Percentiles rank a stretch among this genome's conserved stretches.
phyloP scores from a whole-genome alignment of 2,888 invertebrate genomes.

The Papilio elwesi region DNA sequence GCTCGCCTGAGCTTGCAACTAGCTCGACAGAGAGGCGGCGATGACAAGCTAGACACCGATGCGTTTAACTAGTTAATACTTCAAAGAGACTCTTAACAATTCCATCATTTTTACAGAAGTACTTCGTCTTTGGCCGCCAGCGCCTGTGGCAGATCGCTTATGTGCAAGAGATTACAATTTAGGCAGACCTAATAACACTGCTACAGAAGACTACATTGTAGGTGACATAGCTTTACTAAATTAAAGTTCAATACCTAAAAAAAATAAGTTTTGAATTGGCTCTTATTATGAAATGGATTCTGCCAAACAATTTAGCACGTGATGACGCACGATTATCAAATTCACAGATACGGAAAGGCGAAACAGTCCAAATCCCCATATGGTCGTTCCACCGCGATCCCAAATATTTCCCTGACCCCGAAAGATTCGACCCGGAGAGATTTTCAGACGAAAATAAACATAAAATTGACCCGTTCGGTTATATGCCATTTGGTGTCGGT shows the following conservation, averaged over 20 bases:
- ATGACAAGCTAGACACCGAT: no score
- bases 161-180: slow-evolving; percentile 76
- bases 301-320: no score
- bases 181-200: slow-evolving; percentile 48
- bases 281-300: neutral
- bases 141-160: slow-evolving; percentile 63
- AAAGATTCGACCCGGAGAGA: slow-evolving; percentile 82
- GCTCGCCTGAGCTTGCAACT: no score
- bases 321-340: neutral
- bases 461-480: slow-evolving; percentile 59
- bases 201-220: slow-evolving; percentile 49
- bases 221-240: slow-evolving; percentile 35
- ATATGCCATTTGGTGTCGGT: slow-evolving; percentile 82
- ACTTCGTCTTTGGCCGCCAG: slow-evolving; percentile 69
- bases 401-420: slow-evolving; percentile 77
- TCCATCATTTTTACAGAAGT: slow-evolving; percentile 52
- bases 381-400: slow-evolving; percentile 76
- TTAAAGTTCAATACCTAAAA: no score
- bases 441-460: slow-evolving; percentile 83
- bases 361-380: slow-evolving; percentile 61
- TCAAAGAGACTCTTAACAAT: no score
- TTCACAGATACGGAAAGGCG: slow-evolving; percentile 55
- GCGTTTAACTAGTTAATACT: no score
- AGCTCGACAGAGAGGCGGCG: no score
- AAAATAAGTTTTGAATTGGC: no score